A percentile compares a stretch with the other conserved stretches of the same genome.
Evolutionary conservation across 2,797 vertebrate genomes (phyloP).

Genomic region (Phoeniculus purpureus): DNA sequence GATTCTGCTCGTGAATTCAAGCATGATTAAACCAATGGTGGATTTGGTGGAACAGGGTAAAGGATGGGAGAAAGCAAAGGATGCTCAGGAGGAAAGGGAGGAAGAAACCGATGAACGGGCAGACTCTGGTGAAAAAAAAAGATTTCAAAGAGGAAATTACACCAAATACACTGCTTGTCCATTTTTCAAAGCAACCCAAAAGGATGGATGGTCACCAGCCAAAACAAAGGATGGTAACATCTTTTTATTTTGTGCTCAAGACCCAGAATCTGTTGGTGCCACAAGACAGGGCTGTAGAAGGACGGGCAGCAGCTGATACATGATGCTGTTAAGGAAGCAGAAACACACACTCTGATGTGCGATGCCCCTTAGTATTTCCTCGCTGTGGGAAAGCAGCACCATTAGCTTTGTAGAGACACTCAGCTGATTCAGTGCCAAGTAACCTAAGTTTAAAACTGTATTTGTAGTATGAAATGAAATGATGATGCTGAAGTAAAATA

Average conservation of each 20-base stretch:
- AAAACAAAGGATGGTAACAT: neutral
- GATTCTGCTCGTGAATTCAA: neutral
- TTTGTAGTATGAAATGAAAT: slow-evolving; percentile 57
- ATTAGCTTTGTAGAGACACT: neutral
- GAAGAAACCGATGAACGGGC: neutral
- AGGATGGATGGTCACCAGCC: too few relatives aligned
- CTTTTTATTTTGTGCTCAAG: neutral
- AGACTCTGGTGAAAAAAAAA: neutral
- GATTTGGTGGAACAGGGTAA: neutral
- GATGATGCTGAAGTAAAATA: slow-evolving; percentile 55
- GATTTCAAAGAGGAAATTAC: neutral
- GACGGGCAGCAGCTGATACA: neutral
- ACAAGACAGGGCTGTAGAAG: neutral
- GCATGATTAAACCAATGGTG: neutral
- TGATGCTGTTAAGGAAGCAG: rapidly evolving
- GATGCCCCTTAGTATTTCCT: neutral
- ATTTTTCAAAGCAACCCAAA: neutral
- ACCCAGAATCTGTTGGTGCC: rapidly evolving
- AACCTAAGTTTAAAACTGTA: slow-evolving; percentile 17
- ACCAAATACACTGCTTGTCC: neutral
- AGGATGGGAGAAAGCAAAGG: neutral
- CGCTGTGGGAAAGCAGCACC: neutral
- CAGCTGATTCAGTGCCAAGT: neutral
- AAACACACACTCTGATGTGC: neutral
- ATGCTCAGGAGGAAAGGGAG: neutral